Evolutionary conservation across 2,113 vertebrate species (phyloP).

Genomic region (Scomber japonicus): DNA sequence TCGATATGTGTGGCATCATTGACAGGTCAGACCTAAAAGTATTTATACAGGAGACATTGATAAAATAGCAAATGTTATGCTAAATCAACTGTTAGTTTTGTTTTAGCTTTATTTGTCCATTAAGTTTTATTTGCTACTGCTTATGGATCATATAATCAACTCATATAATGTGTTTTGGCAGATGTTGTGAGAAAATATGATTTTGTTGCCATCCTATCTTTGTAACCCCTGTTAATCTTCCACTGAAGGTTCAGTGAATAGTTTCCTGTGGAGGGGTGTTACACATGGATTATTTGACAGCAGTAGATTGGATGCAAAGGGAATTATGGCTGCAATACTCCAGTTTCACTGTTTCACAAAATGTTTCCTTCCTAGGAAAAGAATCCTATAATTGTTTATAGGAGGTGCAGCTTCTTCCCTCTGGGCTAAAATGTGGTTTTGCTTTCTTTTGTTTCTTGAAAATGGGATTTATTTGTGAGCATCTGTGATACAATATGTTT

Average conservation of each 20-base stretch:
- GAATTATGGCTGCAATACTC: constrained; percentile 3
- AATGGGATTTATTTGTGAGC: constrained; percentile 53
- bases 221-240: constrained; percentile 29
- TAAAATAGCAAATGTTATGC: neutral
- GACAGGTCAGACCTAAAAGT: constrained; percentile 87
- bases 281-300: constrained; percentile 35
- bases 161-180: neutral
- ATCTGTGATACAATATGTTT: constrained; percentile 1
- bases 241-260: neutral
- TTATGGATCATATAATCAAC: no score
- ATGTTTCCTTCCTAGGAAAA: constrained; percentile 18
- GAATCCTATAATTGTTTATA: constrained; percentile 22
- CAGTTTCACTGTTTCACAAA: constrained; percentile 7
- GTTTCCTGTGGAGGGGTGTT: constrained; percentile 28
- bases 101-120: no score
- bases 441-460: constrained; percentile 36
- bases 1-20: constrained; percentile 93
- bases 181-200: neutral
- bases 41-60: neutral
- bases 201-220: neutral
- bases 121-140: no score
- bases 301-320: constrained; percentile 1
- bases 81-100: no score
- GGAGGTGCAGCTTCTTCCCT: neutral
- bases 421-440: constrained; percentile 17